Conservation (phyloP, 2,113 vertebrate species). For the Emydocephalus ijimae region DNA sequence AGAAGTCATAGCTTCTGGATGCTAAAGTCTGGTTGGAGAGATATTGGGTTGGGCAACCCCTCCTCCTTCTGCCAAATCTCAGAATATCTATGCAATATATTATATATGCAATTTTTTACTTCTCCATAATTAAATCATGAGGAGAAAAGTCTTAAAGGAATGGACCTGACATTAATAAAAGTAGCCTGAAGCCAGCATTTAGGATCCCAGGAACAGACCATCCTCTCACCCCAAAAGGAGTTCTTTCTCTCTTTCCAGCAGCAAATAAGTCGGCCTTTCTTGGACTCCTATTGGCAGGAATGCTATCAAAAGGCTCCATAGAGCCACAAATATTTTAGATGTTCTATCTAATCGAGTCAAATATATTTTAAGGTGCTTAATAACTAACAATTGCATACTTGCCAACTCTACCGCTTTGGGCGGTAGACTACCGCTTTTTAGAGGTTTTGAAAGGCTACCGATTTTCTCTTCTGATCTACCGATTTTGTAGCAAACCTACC, state of each 20-base stretch:
- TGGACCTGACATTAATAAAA: not conserved
- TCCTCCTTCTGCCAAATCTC: not conserved
- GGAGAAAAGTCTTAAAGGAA: not conserved
- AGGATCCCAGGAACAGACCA: not conserved
- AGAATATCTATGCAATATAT: not conserved
- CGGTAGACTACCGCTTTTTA: no score
- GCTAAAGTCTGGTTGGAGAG: not conserved
- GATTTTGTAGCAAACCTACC: no score
- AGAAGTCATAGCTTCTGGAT: not conserved
- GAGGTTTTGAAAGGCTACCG: no score
- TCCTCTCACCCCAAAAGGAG: not conserved
- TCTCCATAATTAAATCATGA: not conserved
- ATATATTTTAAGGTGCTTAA: not conserved
- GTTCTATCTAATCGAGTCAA: not conserved
- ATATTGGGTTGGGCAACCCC: not conserved
- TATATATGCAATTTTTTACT: not conserved
- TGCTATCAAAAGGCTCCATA: not conserved
- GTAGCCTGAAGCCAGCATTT: not conserved
- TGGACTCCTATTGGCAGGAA: not conserved
- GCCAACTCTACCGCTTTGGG: no score
- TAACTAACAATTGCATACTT: no score
- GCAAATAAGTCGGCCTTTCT: not conserved
- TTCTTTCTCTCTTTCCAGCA: not conserved
- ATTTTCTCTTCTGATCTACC: no score
- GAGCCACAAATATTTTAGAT: not conserved